Base-by-base conservation (phyloP, 2,888 invertebrate genomes). In the Elysia crispata region DNA sequence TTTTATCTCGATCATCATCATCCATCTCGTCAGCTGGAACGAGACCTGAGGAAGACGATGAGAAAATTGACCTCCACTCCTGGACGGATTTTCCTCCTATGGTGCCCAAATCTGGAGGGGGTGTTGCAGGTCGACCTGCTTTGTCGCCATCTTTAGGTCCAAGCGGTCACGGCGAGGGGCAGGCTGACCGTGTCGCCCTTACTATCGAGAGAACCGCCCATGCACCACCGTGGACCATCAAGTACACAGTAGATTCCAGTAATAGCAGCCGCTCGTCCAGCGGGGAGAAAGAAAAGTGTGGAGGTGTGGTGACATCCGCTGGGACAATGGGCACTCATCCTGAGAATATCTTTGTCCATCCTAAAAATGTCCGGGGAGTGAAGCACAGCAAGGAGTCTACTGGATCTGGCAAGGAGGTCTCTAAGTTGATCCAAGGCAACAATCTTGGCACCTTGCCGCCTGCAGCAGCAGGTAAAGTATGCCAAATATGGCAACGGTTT, bases 61-160 rank as follows among this genome's bases (percentile, higher is more conserved):
- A 80, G 31, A 80, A 80, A 62, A 80, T 80, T 54, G 80, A 80
- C 28, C 76, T 80, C 18, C 76, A 80, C n/a, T 80, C 80, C n/a
- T 80, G 80, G 80, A 80, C 80, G 31, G 80, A 80, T 54, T 80
- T 80, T 41, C 80, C 80, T 15, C 80, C 80, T 0, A 70, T 80
- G 75, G 41, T 41, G 41, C 13, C 6, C 31, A 18, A n/a, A n/a
- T 79, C 74, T 0, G 25, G 33, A 20, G 50, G 74, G 33, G 54
- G 6, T 33, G 33, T 41, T 18, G 20, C 67, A 11, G 15, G 41
- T 25, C 67, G 41, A 25, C 70, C 79, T 30, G 13, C 69, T 23
- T 31, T 31, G 11, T 49, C 62, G 18, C 54, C 54, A 15, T 13
- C 54, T 20, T 15, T 20, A 15, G 54, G 13, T 54, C 54, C 54